A percentile compares a stretch with the other conserved stretches of the same genome.
Evolutionary conservation across 2,888 invertebrate species (phyloP).

Genomic region (Drosophila pseudotakahashii): DNA sequence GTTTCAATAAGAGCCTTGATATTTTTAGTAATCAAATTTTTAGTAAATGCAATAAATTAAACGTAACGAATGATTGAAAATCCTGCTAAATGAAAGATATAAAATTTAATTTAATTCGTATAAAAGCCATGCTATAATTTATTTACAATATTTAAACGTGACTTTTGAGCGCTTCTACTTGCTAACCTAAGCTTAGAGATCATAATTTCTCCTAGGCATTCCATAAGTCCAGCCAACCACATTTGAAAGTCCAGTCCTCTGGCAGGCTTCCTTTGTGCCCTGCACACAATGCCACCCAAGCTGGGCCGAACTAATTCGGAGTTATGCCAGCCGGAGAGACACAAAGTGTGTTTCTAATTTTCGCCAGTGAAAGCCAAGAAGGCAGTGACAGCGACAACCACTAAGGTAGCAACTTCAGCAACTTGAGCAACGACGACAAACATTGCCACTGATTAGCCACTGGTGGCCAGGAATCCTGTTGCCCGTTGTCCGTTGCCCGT

Average conservation of each 20-base stretch:
- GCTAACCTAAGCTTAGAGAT: no score
- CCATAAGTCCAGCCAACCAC: conserved; percentile 1
- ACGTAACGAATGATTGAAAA: no score
- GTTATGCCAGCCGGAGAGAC: conserved; percentile 38
- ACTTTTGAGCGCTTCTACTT: no score
- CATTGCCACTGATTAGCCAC: conserved; percentile 73
- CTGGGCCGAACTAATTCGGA: conserved; percentile 57
- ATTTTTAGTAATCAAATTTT: no score
- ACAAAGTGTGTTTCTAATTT: conserved; percentile 50
- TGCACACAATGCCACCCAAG: conserved; percentile 37
- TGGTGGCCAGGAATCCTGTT: conserved; percentile 57
- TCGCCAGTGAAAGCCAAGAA: conserved; percentile 70
- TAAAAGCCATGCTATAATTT: no score
- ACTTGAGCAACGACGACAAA: conserved; percentile 31
- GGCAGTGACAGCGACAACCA: conserved; percentile 28
- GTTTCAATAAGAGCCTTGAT: no score
- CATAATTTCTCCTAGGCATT: neutral
- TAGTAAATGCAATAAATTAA: no score
- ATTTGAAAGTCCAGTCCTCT: conserved; percentile 1
- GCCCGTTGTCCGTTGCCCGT: conserved; percentile 22
- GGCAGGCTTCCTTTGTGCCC: neutral
- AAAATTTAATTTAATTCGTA: neutral
- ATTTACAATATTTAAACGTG: no score
- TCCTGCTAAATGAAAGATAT: no score
- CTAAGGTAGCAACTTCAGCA: conserved; percentile 23